Evolutionary conservation across 2,888 invertebrate genomes (phyloP).

Genomic region (Meandrusa payeni): DNA sequence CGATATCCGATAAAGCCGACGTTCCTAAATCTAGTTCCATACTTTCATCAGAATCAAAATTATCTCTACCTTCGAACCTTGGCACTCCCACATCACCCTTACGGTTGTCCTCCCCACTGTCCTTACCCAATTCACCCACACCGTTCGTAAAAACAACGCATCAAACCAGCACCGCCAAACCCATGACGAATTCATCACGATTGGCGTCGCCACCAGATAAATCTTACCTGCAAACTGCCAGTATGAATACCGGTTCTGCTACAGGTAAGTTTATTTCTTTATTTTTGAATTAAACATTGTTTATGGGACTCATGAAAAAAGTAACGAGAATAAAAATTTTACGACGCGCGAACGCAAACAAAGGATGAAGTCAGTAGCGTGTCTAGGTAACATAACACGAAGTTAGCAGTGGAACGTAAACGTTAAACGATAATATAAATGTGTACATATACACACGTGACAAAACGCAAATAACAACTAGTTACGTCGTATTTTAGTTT

Average conservation of each 20-base stretch:
- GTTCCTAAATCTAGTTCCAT: constrained; percentile 44
- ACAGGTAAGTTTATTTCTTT: constrained; percentile 60
- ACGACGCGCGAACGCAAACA: too few relatives aligned
- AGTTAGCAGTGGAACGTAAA: too few relatives aligned
- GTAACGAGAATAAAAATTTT: too few relatives aligned
- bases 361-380: too few relatives aligned
- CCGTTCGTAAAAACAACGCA: constrained; percentile 53
- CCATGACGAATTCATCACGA: constrained; percentile 42
- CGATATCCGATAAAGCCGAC: constrained; percentile 41
- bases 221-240: constrained; percentile 36
- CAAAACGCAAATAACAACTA: too few relatives aligned
- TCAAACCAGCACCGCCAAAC: constrained; percentile 46
- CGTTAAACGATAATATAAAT: too few relatives aligned
- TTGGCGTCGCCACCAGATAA: constrained; percentile 30
- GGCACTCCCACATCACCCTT: constrained; percentile 66
- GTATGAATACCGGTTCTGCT: constrained; percentile 54
- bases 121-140: constrained; percentile 58
- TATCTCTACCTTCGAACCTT: constrained; percentile 62
- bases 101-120: constrained; percentile 58
- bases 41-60: constrained; percentile 61
- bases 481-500: too few relatives aligned
- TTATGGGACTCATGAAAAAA: too few relatives aligned
- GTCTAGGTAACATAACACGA: too few relatives aligned
- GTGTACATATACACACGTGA: too few relatives aligned
- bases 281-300: background rate